Evolutionary conservation across 2,113 vertebrate genomes (phyloP), one percentile per base, ranked within the genome.

Genomic region (Callopanchax toddi): DNA sequence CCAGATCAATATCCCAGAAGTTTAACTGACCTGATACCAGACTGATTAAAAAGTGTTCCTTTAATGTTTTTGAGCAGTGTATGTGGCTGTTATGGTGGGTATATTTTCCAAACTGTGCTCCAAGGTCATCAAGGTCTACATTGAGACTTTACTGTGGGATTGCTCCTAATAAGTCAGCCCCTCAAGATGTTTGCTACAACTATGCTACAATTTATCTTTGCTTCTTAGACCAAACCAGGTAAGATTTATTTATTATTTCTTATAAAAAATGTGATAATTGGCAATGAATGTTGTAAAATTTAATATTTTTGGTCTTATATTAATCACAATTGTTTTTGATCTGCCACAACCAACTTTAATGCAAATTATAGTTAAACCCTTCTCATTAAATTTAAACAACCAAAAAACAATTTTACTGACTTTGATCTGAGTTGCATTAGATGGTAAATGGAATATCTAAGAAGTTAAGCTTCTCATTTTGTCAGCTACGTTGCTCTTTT

Each of bases 201-300:
- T n/a, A n/a, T n/a, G n/a, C n/a, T 63, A 7, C 59, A 60, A 50
- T 45, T 18, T 7, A 32, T 49, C 22, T 36, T 50, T 44, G 1
- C 34, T 57, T 76, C 34, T 26, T 10, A 52, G 21, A 20, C 61
- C 49, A 70, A 54, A 6, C 3, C 57, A 85, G 87, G 87, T 89
- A 87, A 86, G 83, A 67, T n/a, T 51, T 61, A 11, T 1, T 53
- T 5, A 55, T 3, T 0, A 21, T 34, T 37, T 44, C 46, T 48
- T 42, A 11, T 13, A 42, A 8, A 9, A 6, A 43, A 3, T 21
- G 7, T 40, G 45, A 10, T 52, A 25, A 17, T 34, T 46, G 23
- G 2, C 36, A 37, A 37, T 1, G 10, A 37, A 37, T 13, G 12
- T 15, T 37, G 11, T 37, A 37, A n/a, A n/a, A n/a, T n/a, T n/a